Base-by-base conservation (phyloP, 1,140 invertebrate species). In the Hydropsyche tenuis region DNA sequence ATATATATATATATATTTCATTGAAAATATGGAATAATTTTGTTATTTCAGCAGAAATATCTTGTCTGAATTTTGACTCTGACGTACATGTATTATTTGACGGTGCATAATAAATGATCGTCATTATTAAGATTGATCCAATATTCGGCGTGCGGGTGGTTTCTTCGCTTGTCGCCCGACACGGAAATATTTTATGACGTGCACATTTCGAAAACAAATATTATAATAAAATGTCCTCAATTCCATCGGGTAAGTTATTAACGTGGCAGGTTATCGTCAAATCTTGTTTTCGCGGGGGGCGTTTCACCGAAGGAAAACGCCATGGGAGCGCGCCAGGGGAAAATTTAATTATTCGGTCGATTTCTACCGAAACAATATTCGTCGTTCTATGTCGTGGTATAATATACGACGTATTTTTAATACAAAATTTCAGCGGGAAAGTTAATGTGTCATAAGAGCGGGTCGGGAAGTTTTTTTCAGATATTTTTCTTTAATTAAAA, bases 291-390 rank as follows among this genome's bases (percentile, higher is more conserved):
- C 23, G 9, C 20, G 9, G 23, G 56, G 56, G 9, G 23, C 23
- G 30, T 37, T 37, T 37, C 9, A 4, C 30, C 30, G 30, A 3
- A 37, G 9, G 30, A 20, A 53, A 53, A 53, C 48, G 20, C 14
- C 16, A 14, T 4, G 30, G 30, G 30, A 9, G 3, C 9, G 11
- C 45, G 45, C 18, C 18, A 46, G 45, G 45, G 42, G 18, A 14
- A 63, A 63, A 63, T 63, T 63, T 63, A 63, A 63, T 63, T 63
- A 63, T 63, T 63, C 60, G 60, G 60, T 63, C 60, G 27, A 63
- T 63, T 63, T 63, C 60, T 63, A 14, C 22, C 23, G 48, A 63
- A 63, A 63, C 60, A 63, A 63, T 63, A n/a, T n/a, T n/a, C n/a
- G n/a, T n/a, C n/a, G n/a, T n/a, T n/a, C n/a, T n/a, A n/a, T n/a